Evolutionary conservation across 2,888 invertebrate genomes (phyloP), one percentile per base, ranked within the genome.

Genomic region (Trichopria drosophilae): DNA sequence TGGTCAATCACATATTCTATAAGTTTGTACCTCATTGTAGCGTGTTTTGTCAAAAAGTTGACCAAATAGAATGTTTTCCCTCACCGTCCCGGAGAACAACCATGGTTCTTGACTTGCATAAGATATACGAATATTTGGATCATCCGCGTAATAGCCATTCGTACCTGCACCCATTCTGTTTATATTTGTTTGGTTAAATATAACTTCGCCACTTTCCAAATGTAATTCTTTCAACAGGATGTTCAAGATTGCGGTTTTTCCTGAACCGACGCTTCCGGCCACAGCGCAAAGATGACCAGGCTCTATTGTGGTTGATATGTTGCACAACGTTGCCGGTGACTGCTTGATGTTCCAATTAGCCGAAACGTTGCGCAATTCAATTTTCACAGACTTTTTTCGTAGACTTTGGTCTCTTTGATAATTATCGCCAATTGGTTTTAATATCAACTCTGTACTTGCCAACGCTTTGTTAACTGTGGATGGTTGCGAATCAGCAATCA

Each of bases 11-110:
- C n/a, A n/a, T n/a, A n/a, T n/a, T n/a, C n/a, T n/a, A n/a, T n/a
- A n/a, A n/a, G n/a, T 20, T 6, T 32, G 10, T 19, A 81, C 79
- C 69, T 85, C 80, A 52, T 82, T 78, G 67, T 90, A 91, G 62
- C 85, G 83, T 0, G 73, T 72, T 16, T 76, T 73, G 13, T 85
- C 79, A 55, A 78, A 84, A 3, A 75, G 67, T 56, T 81, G 80
- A 0, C 90, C 90, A 70, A 93, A 90, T 1, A 89, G 71, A 59
- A 93, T 89, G 67, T 90, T 90, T 51, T 86, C 84, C 15, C 83
- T 76, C 1, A 90, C 78, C 2, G 84, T 82, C 2, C 81, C 81
- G 0, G 77, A 75, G 57, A 83, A 84, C 1, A 84, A 74, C 88
- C 88, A 90, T 0, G 88, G 81, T 57, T 87, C 84, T 65, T 88